phyloP scores from a whole-genome alignment of 1,140 invertebrate species.

The Caenorhabditis remanei region DNA sequence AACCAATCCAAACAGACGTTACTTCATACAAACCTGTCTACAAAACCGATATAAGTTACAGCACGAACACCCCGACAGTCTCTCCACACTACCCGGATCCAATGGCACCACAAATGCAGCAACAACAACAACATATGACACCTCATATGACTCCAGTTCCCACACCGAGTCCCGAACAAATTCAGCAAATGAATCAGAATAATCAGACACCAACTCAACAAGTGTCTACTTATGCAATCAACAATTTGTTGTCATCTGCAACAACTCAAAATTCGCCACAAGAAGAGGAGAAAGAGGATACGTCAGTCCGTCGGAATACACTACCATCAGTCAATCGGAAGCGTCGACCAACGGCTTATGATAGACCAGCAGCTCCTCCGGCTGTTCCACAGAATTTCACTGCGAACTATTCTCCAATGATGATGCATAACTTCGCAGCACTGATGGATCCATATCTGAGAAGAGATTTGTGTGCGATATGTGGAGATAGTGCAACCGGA shows the following conservation, averaged over 20 bases:
- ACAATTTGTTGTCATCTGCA: background rate
- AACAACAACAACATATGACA: background rate
- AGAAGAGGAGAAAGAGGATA: background rate
- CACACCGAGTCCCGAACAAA: background rate
- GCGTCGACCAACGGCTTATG: background rate
- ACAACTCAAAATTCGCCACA: background rate
- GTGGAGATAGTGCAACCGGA: constrained; percentile 82
- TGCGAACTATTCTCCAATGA: background rate
- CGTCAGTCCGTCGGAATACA: background rate
- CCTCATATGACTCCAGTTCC: background rate
- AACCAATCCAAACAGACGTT: too few species aligned
- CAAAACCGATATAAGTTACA: background rate
- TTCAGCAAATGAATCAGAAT: background rate
- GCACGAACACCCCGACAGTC: background rate
- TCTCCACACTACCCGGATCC: constrained; percentile 12
- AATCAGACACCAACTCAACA: background rate
- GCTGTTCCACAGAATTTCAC: background rate
- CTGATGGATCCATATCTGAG: constrained; percentile 2
- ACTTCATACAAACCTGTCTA: too few species aligned
- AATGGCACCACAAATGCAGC: background rate
- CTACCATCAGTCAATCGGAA: background rate
- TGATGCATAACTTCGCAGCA: constrained; percentile 9
- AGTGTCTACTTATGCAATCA: constrained; percentile 13
- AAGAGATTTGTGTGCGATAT: constrained; percentile 81
- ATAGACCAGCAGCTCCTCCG: background rate